Percentiles rank a stretch among this genome's conserved stretches.
Conservation (phyloP, 1,140 invertebrate species). For the Lamellibrachia luymesi region DNA sequence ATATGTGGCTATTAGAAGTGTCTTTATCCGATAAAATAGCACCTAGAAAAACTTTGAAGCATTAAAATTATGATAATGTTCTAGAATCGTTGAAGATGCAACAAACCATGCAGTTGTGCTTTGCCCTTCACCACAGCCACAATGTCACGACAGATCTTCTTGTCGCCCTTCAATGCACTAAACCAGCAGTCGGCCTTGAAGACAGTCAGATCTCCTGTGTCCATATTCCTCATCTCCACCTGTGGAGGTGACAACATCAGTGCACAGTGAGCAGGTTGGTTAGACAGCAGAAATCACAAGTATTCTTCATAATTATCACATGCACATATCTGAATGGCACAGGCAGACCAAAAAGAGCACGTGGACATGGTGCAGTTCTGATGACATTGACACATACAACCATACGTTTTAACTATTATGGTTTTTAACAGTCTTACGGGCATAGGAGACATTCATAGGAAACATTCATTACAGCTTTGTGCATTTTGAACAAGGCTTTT, state of each 20-base stretch:
- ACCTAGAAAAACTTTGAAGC: not conserved
- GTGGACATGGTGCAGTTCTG: not conserved
- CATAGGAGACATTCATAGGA: no score
- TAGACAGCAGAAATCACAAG: slow-evolving; percentile 14
- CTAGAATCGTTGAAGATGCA: not conserved
- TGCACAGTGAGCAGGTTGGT: slow-evolving; percentile 16
- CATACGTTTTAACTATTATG: not conserved
- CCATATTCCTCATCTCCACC: slow-evolving; percentile 50
- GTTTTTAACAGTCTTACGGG: no score
- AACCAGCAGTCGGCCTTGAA: slow-evolving; percentile 52
- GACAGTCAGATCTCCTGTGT: slow-evolving; percentile 48
- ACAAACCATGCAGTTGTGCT: slow-evolving; percentile 30
- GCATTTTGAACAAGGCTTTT: no score
- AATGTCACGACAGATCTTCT: slow-evolving; percentile 40
- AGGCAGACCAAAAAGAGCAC: not conserved
- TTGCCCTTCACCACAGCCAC: slow-evolving; percentile 46
- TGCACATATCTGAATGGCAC: not conserved
- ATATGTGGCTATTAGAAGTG: no score
- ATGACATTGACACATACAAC: no score
- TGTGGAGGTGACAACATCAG: slow-evolving; percentile 22
- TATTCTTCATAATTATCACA: slow-evolving; percentile 17
- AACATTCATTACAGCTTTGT: no score
- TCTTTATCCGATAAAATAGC: not conserved
- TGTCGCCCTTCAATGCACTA: slow-evolving; percentile 41
- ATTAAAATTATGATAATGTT: not conserved